These are phyloP conservation scores for Tretioscincus oriximinensis DNA, from an alignment of 2,113 vertebrate genomes.

Conservation along the genomic window DNA sequence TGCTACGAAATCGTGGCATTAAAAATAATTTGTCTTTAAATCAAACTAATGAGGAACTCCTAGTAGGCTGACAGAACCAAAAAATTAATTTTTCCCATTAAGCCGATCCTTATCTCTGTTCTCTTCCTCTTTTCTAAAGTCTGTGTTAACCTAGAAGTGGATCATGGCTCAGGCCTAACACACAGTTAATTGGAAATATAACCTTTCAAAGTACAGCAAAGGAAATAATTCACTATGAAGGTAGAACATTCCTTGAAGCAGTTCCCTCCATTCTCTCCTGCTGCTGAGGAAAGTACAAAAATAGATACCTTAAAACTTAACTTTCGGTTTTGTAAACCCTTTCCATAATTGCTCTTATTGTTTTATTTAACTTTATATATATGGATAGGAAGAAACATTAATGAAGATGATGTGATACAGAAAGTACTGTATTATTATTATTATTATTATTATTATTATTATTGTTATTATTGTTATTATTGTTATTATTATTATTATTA, in stretches of 20 bases:
- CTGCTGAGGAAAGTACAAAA: neutral
- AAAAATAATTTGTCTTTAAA: conserved; percentile 56
- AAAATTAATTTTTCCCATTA: conserved; percentile 47
- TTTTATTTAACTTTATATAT: neutral
- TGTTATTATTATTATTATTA: no score
- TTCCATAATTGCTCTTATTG: neutral
- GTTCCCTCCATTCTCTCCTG: conserved; percentile 4
- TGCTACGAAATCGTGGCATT: conserved; percentile 44
- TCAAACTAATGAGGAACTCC: conserved; percentile 66
- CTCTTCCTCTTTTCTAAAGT: conserved; percentile 18
- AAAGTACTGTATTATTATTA: no score
- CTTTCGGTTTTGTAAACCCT: neutral
- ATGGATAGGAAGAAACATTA: no score
- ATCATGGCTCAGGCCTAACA: conserved; percentile 41
- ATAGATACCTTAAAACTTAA: conserved; percentile 25
- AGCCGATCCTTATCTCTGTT: conserved; percentile 51
- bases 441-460: no score
- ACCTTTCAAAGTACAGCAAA: conserved; percentile 56
- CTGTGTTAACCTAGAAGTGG: conserved; percentile 54
- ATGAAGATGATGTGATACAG: no score
- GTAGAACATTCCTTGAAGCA: conserved; percentile 36
- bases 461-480: no score
- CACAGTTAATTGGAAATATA: conserved; percentile 35
- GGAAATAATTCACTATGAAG: conserved; percentile 59
- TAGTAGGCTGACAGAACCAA: conserved; percentile 60